These are phyloP conservation scores for Myotis yumanensis DNA, from an alignment of 2,113 vertebrate species.

Conservation along the genomic window DNA sequence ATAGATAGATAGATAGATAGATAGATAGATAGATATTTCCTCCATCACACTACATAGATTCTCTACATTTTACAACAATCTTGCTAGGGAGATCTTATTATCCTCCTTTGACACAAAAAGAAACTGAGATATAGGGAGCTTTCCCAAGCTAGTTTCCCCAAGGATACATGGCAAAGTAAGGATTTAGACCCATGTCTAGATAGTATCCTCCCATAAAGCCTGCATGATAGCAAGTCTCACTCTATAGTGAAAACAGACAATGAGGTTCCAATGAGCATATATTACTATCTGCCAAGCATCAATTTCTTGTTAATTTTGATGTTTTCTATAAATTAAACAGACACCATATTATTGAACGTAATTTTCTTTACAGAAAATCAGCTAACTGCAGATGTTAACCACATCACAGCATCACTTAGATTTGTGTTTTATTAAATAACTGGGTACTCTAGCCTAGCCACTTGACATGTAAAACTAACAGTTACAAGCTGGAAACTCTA, in stretches of 20 bases:
- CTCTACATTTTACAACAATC: not conserved
- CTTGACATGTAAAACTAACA: not conserved
- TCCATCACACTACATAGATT: not conserved
- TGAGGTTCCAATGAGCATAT: not conserved
- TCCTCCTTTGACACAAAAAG: not conserved
- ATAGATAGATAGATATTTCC: not conserved
- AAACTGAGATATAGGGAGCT: not conserved
- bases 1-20: no score
- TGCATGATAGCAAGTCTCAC: not conserved
- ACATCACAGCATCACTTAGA: not conserved
- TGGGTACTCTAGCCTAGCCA: not conserved
- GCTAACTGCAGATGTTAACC: not conserved
- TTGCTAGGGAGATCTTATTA: not conserved
- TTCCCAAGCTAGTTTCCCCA: not conserved
- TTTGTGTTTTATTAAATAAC: not conserved
- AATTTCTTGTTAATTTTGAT: not conserved
- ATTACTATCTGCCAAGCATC: not conserved
- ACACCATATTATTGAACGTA: not conserved
- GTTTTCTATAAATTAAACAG: not conserved
- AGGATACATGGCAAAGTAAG: not conserved
- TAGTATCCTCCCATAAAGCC: not conserved
- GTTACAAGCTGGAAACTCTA: not conserved
- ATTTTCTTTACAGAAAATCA: not conserved
- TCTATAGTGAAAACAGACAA: not conserved
- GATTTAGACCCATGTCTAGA: not conserved